These are phyloP conservation scores for Alligator sinensis DNA, from an alignment of 2,113 vertebrate species.

Conservation along the genomic window DNA sequence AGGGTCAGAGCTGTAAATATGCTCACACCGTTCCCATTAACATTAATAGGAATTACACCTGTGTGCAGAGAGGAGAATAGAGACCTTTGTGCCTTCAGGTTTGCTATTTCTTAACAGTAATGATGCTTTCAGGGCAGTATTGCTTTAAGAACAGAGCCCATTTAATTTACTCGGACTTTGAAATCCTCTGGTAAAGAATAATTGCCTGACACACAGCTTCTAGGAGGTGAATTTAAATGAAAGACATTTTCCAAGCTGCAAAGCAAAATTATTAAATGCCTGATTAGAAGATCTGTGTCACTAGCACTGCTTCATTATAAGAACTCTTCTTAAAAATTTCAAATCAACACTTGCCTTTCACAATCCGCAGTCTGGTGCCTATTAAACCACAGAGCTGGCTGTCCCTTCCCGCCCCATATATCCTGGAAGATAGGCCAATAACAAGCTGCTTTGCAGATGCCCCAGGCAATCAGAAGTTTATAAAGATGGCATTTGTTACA, in stretches of 20 bases:
- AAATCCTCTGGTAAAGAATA: slow-evolving; percentile 72
- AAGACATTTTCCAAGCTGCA: slow-evolving; percentile 73
- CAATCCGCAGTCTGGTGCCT: slow-evolving; percentile 27
- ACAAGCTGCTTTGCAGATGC: not conserved
- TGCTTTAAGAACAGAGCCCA: slow-evolving; percentile 60
- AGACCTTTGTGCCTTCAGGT: slow-evolving; percentile 2
- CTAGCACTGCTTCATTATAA: slow-evolving; percentile 66
- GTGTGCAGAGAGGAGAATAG: not conserved
- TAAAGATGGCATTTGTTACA: not conserved
- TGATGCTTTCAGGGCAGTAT: slow-evolving; percentile 53
- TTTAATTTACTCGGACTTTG: slow-evolving; percentile 73
- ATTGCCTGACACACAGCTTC: slow-evolving; percentile 70
- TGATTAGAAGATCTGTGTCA: slow-evolving; percentile 75
- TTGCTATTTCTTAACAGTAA: slow-evolving; percentile 48
- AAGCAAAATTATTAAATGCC: slow-evolving; percentile 76
- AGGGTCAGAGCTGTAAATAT: slow-evolving; percentile 37
- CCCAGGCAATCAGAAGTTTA: not conserved
- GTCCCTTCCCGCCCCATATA: not conserved
- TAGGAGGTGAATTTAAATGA: slow-evolving; percentile 76
- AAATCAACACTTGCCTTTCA: slow-evolving; percentile 65
- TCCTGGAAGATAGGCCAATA: not conserved
- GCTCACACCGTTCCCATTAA: slow-evolving; percentile 10
- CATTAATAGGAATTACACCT: slow-evolving; percentile 4
- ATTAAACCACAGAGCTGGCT: slow-evolving; percentile 23
- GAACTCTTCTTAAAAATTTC: slow-evolving; percentile 68